Base-by-base conservation (phyloP, 2,797 vertebrate species). In the Pseudomugil gertrudae region DNA sequence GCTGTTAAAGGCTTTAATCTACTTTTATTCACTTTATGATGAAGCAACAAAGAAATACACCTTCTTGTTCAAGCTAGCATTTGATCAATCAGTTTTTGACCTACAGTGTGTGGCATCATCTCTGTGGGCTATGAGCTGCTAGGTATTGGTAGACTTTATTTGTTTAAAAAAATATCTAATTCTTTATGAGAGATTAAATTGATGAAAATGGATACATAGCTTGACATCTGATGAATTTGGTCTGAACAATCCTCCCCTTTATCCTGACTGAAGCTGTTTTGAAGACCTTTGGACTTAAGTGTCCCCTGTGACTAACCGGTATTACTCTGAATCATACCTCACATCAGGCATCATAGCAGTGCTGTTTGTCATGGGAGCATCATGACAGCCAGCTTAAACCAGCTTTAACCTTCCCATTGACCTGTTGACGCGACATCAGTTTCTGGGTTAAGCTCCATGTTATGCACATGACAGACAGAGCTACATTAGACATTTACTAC, bases 361-460 rank as follows among this genome's bases (percentile, higher is more conserved):
- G 24, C 72, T 54, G 24, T 5, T 23, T 51, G 33, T 77, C 55
- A 47, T 67, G 4, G 66, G 62, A 69, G 59, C 35, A 66, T 61
- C 35, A 56, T 66, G 52, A 52, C 50, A 40, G 70, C 57, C 53
- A 64, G 71, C 51, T 81, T 76, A 69, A 64, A 50, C 53, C 72
- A 35, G 55, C 23, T 24, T 50, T 33, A 38, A 38, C 55, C 26
- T 53, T 47, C 7, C 23, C 58, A 47, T 79, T 66, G 76, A 82
- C 75, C 81, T 72, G 68, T 64, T 80, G 54, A 72, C 33, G 23
- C 14, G 5, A 14, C 62, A 75, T 57, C 30, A 43, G 61, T 59
- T 71, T 80, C 35, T 58, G 38, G 29, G 29, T 57, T 81, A 69
- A 80, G 64, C 80, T 73, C 32, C 21, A 26, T 64, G 48, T 26